phyloP scores from a whole-genome alignment of 2,888 invertebrate species.

The Xanthia togata region DNA sequence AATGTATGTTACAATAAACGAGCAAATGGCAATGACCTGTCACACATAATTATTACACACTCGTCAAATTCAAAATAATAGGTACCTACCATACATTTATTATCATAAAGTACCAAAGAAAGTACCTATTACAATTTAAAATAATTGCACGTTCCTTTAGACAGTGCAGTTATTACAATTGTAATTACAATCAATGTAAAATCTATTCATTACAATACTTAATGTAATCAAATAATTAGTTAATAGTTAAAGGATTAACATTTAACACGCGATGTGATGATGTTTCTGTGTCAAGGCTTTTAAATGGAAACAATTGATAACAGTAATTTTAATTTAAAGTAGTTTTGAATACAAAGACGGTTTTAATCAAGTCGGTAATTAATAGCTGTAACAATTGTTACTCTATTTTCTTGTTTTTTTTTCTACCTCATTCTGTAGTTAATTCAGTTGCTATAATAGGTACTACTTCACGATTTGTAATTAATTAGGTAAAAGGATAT shows the following conservation, averaged over 20 bases:
- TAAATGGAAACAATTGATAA: slow-evolving; percentile 37
- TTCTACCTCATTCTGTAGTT: neutral
- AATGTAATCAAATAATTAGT: slow-evolving; percentile 59
- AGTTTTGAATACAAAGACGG: slow-evolving; percentile 33
- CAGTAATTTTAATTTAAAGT: slow-evolving; percentile 29
- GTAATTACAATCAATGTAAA: slow-evolving; percentile 51
- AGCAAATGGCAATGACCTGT: slow-evolving; percentile 41
- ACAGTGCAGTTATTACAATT: slow-evolving; percentile 40
- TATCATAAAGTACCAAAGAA: slow-evolving; percentile 30
- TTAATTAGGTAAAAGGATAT: neutral
- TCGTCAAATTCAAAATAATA: slow-evolving; percentile 32
- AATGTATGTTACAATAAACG: slow-evolving; percentile 17
- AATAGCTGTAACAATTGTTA: neutral
- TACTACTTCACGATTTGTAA: neutral
- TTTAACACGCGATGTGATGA: slow-evolving; percentile 54
- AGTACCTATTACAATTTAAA: slow-evolving; percentile 34
- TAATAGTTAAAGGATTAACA: slow-evolving; percentile 47
- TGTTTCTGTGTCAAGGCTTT: slow-evolving; percentile 65
- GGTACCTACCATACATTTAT: neutral
- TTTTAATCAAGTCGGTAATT: slow-evolving; percentile 38
- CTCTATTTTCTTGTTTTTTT: slow-evolving; percentile 12
- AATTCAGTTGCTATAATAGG: neutral
- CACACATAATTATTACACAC: slow-evolving; percentile 21
- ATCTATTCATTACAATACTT: slow-evolving; percentile 45
- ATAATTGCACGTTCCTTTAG: slow-evolving; percentile 36